Base-by-base conservation (phyloP, 2,888 invertebrate species). In the Mesorhabditis belari region DNA sequence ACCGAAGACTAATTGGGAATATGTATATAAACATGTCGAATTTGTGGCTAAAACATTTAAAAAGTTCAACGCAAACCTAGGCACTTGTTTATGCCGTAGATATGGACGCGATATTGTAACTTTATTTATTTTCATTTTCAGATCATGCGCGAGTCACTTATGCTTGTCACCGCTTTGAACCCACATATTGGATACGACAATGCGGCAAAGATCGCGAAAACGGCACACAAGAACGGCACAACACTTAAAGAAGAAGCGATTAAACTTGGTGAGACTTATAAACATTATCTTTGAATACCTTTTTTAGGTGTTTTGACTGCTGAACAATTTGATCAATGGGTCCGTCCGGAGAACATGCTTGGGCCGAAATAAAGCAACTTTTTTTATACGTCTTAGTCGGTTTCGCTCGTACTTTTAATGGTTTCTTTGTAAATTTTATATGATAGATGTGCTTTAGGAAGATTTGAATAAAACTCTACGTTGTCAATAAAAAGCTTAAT, bases 181-280 rank as follows among this genome's bases (percentile, higher is more conserved):
- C 92, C 93, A 0, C 91, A 95, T 82, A 95, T 96, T 80, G 95
- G 95, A 60, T 98, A 98, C 81, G 96, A 98, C 82, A 95, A 85
- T 67, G 89, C 94, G n/a, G 92, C 94, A 1, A 86, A 87, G 80
- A 95, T 96, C 73, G 96, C 96, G 0, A 96, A 98, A 83, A 90
- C 90, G 28, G 96, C 79, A 9, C 79, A 79, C 67, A 80, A 79
- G 68, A 79, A 79, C 63, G 79, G 79, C 24, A 79, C 79, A 5
- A 79, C 79, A 4, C 69, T 79, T 17, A 70, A 72, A 60, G 74
- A 79, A 56, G 79, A 79, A 55, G 95, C 95, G 0, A 83, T 95
- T 70, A 90, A 92, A 74, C 85, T 92, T 57, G 89, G 89, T 35
- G 12, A 35, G 44, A 17, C 44, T 17, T 35, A n/a, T 9, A 17